phyloP scores from a whole-genome alignment of 1,140 invertebrate species.

The Cecropterus lyciades region DNA sequence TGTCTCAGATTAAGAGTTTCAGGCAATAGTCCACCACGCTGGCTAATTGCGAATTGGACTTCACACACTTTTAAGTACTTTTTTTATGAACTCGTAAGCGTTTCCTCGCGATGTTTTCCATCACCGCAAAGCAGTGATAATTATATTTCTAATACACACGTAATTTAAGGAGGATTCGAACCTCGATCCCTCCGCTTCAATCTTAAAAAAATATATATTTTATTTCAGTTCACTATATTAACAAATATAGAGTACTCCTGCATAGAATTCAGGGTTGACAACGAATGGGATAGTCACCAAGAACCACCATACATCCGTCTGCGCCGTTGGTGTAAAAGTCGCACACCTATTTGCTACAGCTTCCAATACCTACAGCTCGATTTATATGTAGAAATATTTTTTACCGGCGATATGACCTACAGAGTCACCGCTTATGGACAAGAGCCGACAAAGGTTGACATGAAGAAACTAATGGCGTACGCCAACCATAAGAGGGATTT shows the following conservation, averaged over 20 bases:
- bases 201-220: background rate
- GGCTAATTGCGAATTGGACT: too few relatives aligned
- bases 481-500: conserved; percentile 26
- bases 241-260: conserved; percentile 39
- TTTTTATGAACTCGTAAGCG: too few relatives aligned
- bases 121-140: too few relatives aligned
- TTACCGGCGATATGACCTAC: conserved; percentile 26
- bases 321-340: conserved; percentile 22
- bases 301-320: conserved; percentile 32
- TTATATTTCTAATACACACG: too few relatives aligned
- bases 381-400: conserved; percentile 39
- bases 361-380: conserved; percentile 33
- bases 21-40: too few relatives aligned
- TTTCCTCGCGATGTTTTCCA: too few relatives aligned
- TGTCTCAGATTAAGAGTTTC: too few relatives aligned
- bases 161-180: too few relatives aligned
- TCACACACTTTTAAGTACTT: too few relatives aligned
- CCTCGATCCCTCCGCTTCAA: too few relatives aligned
- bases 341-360: conserved; percentile 30
- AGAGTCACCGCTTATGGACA: conserved; percentile 25
- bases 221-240: conserved; percentile 38
- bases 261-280: conserved; percentile 26
- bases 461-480: conserved; percentile 18
- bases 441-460: conserved; percentile 20
- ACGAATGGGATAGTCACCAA: background rate